Evolutionary conservation across 2,888 invertebrate genomes (phyloP).

Genomic region (Nymphalis urticae): DNA sequence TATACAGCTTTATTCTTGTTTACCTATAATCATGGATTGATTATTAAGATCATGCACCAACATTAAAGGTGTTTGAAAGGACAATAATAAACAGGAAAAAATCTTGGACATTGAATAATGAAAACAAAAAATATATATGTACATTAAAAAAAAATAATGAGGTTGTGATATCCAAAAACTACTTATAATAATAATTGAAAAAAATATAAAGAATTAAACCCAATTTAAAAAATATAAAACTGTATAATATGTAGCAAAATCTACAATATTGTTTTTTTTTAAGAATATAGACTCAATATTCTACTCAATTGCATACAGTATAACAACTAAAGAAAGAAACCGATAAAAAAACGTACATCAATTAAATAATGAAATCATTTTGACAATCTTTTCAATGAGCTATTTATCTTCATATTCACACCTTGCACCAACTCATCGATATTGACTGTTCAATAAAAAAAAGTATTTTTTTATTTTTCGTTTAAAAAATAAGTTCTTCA

Average conservation of each 20-base stretch:
- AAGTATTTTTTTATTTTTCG: background rate
- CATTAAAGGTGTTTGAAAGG: background rate
- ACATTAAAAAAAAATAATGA: too few species aligned
- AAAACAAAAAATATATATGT: too few species aligned
- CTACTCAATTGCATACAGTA: background rate
- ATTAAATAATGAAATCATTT: conserved; percentile 42
- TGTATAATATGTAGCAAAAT: too few species aligned
- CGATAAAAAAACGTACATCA: conserved; percentile 51
- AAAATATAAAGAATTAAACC: too few species aligned
- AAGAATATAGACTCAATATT: too few species aligned
- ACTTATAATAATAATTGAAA: too few species aligned
- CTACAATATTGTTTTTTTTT: too few species aligned
- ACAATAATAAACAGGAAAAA: background rate
- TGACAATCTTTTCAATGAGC: conserved; percentile 55
- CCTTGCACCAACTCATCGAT: conserved; percentile 58
- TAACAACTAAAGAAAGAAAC: conserved; percentile 32
- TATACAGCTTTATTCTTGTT: conserved; percentile 63
- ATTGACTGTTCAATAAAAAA: conserved; percentile 41
- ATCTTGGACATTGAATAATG: too few species aligned
- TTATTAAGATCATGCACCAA: conserved; percentile 16
- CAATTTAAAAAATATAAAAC: too few species aligned
- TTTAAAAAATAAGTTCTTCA: background rate
- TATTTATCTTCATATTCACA: conserved; percentile 57
- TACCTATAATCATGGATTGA: conserved; percentile 62
- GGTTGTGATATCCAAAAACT: too few species aligned